Percentiles rank a stretch among this genome's conserved stretches.
Evolutionary conservation across 2,113 vertebrate genomes (phyloP).

Genomic region (Dasyurus viverrinus): DNA sequence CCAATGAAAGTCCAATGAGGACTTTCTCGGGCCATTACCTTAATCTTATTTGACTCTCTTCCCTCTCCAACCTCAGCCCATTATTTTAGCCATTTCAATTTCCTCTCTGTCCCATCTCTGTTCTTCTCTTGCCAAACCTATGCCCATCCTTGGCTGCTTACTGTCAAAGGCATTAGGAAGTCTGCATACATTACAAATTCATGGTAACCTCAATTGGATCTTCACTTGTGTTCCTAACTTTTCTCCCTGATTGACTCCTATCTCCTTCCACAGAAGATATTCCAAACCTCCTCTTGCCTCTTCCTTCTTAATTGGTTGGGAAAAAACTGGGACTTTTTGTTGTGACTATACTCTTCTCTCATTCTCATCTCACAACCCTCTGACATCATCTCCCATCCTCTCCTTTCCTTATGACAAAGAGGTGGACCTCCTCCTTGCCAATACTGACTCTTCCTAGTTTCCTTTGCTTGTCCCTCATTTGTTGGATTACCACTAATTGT

Average conservation of each 20-base stretch:
- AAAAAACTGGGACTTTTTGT: not conserved
- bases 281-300: not conserved
- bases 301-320: not conserved
- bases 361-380: not conserved
- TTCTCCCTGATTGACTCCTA: not conserved
- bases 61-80: not conserved
- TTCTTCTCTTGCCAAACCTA: not conserved
- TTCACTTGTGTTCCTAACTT: not conserved
- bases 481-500: not conserved
- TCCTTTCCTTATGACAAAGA: not conserved
- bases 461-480: not conserved
- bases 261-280: not conserved
- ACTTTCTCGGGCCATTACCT: not conserved
- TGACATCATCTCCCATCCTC: not conserved
- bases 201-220: not conserved
- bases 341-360: too few species aligned
- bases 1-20: too few species aligned
- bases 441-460: not conserved
- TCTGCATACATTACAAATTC: not conserved
- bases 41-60: not conserved
- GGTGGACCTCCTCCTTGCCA: not conserved
- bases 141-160: not conserved
- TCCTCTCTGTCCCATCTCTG: not conserved
- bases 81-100: not conserved
- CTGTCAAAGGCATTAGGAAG: not conserved